phyloP scores from a whole-genome alignment of 2,113 vertebrate species.

The Pluvianellus socialis region DNA sequence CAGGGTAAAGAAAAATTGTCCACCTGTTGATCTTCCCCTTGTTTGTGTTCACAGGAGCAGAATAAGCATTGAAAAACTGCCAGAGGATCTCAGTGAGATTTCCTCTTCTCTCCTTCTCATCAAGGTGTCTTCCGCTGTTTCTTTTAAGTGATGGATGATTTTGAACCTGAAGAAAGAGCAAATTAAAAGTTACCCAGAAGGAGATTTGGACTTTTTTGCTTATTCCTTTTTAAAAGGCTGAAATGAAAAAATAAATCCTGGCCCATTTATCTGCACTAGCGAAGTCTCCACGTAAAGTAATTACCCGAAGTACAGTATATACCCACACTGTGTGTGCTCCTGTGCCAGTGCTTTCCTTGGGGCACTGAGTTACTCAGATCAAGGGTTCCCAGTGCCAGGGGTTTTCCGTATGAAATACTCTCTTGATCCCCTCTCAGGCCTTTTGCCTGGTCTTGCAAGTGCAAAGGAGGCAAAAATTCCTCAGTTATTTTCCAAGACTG shows the following conservation, averaged over 20 bases:
- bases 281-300: background rate
- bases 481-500: background rate
- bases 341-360: background rate
- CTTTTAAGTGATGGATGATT: background rate
- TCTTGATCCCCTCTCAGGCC: background rate
- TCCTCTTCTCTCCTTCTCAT: background rate
- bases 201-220: background rate
- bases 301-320: background rate
- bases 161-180: background rate
- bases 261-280: background rate
- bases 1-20: background rate
- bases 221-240: background rate
- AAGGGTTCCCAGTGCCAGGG: background rate
- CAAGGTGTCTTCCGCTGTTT: background rate
- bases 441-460: slow-evolving; percentile 1
- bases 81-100: background rate
- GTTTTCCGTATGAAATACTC: background rate
- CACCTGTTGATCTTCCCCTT: background rate
- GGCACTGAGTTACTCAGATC: background rate
- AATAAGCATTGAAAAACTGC: background rate
- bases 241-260: background rate
- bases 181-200: background rate
- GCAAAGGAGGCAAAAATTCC: background rate
- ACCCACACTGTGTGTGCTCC: accelerated
- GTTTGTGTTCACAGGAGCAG: background rate